A percentile compares a stretch with the other conserved stretches of the same genome.
Conservation (phyloP, 1,140 invertebrate genomes). For the Bombus pyrosoma region DNA sequence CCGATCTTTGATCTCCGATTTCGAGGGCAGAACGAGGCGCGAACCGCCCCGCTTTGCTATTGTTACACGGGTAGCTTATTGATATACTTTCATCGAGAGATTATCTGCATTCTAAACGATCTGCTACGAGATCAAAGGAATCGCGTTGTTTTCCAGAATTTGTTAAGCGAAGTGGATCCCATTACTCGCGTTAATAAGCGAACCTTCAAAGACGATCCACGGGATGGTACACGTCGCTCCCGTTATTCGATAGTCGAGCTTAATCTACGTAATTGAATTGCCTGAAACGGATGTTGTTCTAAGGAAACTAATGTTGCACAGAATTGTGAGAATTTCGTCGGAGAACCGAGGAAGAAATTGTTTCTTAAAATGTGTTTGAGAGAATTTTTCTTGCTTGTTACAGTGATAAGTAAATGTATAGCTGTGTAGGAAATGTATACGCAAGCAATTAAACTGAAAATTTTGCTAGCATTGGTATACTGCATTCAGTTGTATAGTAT, state of each 20-base stretch:
- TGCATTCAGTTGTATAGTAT: no score
- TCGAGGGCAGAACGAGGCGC: conserved; percentile 47
- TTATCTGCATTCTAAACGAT: conserved; percentile 54
- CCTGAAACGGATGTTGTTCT: background rate
- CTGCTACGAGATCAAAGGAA: conserved; percentile 52
- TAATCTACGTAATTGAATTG: conserved; percentile 2
- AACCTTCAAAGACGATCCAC: background rate
- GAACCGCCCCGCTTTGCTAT: conserved; percentile 37
- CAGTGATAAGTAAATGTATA: background rate
- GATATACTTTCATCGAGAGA: conserved; percentile 45
- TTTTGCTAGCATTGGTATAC: background rate
- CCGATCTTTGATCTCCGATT: conserved; percentile 61
- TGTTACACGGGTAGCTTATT: conserved; percentile 44
- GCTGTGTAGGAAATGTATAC: no score
- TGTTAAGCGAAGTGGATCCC: conserved; percentile 36
- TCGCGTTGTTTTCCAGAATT: conserved; percentile 47
- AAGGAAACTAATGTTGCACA: background rate
- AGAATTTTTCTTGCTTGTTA: background rate
- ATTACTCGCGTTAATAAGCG: conserved; percentile 22
- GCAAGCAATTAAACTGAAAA: background rate
- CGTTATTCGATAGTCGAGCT: background rate
- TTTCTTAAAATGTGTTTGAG: background rate
- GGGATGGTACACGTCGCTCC: background rate
- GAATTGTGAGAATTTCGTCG: background rate
- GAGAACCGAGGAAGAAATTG: background rate